phyloP scores from a whole-genome alignment of 2,888 invertebrate genomes.

The Harpalus rubripes region DNA sequence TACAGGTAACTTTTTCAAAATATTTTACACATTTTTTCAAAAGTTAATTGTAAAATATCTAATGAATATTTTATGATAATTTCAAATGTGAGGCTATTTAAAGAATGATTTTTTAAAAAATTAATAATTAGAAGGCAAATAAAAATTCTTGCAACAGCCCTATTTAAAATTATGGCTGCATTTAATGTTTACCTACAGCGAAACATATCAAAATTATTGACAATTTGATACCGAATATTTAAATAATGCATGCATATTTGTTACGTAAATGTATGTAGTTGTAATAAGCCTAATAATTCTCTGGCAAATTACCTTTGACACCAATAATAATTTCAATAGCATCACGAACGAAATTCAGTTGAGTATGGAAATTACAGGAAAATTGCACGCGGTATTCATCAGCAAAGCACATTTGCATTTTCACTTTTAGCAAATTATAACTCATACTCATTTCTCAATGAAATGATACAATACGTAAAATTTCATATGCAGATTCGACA shows the following conservation, averaged over 20 bases:
- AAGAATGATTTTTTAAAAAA: too few species aligned
- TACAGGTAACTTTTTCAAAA: too few species aligned
- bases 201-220: not conserved
- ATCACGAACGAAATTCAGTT: slow-evolving; percentile 28
- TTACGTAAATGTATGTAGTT: not conserved
- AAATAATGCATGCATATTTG: not conserved
- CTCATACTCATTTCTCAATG: slow-evolving; percentile 41
- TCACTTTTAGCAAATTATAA: slow-evolving; percentile 49
- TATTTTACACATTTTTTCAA: too few species aligned
- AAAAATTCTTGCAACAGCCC: too few species aligned
- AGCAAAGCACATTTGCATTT: slow-evolving; percentile 49
- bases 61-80: too few species aligned
- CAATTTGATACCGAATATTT: not conserved
- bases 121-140: too few species aligned
- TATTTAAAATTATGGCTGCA: too few species aligned
- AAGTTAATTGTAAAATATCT: too few species aligned
- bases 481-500: slow-evolving; percentile 60
- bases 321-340: slow-evolving; percentile 40
- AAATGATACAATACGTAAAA: slow-evolving; percentile 51
- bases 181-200: too few species aligned
- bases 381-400: slow-evolving; percentile 46
- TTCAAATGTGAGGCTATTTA: too few species aligned
- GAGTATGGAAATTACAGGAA: slow-evolving; percentile 40
- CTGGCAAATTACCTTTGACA: slow-evolving; percentile 23
- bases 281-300: slow-evolving; percentile 11